These are phyloP conservation scores for Meandrusa payeni DNA, from an alignment of 2,888 invertebrate species.

Conservation along the genomic window DNA sequence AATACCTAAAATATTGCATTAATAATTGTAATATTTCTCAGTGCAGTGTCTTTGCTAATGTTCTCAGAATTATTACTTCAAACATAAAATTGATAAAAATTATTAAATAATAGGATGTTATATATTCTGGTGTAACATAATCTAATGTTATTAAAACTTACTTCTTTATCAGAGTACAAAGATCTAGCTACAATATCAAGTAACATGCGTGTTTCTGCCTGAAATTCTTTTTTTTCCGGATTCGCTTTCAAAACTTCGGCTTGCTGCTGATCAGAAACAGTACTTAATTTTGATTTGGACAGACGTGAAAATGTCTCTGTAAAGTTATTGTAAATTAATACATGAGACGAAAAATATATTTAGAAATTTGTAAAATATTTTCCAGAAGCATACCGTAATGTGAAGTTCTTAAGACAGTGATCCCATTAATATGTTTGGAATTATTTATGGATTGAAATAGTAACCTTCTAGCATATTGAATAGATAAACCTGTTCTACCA, in stretches of 20 bases:
- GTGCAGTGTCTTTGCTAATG: too few relatives aligned
- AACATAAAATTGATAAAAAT: too few relatives aligned
- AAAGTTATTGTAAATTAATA: too few relatives aligned
- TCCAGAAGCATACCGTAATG: conserved; percentile 34
- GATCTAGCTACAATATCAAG: conserved; percentile 98
- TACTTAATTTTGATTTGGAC: conserved; percentile 34
- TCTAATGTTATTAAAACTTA: too few relatives aligned
- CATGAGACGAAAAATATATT: too few relatives aligned
- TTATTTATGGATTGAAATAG: conserved; percentile 43
- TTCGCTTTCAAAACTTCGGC: conserved; percentile 75
- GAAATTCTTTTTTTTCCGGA: conserved; percentile 93
- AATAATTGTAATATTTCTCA: too few relatives aligned
- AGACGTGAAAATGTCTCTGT: conserved; percentile 21
- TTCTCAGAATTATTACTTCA: too few relatives aligned
- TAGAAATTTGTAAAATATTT: too few relatives aligned
- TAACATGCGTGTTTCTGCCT: conserved; percentile 97
- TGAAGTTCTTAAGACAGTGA: conserved; percentile 30
- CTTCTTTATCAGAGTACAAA: conserved; percentile 98
- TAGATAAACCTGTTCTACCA: conserved; percentile 44
- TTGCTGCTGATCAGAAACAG: conserved; percentile 46
- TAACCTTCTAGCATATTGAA: conserved; percentile 49
- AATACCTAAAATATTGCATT: conserved; percentile 85
- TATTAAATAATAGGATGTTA: too few relatives aligned
- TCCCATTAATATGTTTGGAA: conserved; percentile 39
- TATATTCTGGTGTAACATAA: too few relatives aligned